phyloP scores from a whole-genome alignment of 2,797 vertebrate genomes.

The Phataginus tricuspis region DNA sequence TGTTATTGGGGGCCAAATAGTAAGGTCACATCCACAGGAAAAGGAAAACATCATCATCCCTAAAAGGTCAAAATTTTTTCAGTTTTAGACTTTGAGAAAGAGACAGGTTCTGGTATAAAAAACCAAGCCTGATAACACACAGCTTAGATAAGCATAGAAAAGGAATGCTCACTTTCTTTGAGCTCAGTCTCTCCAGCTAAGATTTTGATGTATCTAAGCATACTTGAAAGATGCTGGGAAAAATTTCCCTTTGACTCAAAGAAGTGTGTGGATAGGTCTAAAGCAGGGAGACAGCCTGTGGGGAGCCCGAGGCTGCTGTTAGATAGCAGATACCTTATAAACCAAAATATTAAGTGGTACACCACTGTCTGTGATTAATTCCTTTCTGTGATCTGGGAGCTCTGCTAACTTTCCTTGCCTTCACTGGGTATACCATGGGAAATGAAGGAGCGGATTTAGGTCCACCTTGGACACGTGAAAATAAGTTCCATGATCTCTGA shows the following conservation, averaged over 20 bases:
- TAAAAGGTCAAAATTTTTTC: background rate
- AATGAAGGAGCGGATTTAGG: background rate
- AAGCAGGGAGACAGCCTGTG: background rate
- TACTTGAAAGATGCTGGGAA: background rate
- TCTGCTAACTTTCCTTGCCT: background rate
- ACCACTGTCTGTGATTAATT: background rate
- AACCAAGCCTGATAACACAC: background rate
- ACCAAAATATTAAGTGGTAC: background rate
- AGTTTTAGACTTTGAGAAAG: background rate
- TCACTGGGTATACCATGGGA: rapidly evolving
- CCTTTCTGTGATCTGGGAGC: background rate
- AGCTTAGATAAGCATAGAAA: background rate
- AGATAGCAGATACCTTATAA: background rate
- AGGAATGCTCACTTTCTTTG: background rate
- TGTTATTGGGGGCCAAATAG: background rate
- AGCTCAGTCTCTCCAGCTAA: background rate
- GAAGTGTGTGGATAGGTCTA: background rate
- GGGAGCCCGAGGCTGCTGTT: background rate
- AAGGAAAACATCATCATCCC: background rate
- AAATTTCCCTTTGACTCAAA: background rate
- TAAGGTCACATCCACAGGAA: background rate
- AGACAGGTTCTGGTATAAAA: background rate
- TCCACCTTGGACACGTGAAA: background rate
- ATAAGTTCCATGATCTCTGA: background rate
- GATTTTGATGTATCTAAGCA: background rate